Conservation (phyloP, 2,113 vertebrate genomes). For the Hyperoodon ampullatus region DNA sequence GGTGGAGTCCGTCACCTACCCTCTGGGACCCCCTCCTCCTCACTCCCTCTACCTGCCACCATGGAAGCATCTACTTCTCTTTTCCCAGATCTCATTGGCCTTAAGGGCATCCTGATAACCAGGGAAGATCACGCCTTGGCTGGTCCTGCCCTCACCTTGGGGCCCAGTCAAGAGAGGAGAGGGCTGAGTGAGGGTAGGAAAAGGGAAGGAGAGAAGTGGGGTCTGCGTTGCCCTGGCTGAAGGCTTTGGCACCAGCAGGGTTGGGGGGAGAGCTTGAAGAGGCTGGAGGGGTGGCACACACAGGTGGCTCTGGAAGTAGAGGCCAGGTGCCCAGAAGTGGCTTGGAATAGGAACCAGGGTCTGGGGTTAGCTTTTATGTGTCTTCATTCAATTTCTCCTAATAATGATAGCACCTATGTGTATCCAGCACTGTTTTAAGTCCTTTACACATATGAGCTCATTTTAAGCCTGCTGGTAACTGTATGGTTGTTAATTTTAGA, state of each 20-base stretch:
- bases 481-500: background rate
- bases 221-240: background rate
- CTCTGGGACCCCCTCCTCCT: background rate
- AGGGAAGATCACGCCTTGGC: background rate
- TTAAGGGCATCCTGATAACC: background rate
- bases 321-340: background rate
- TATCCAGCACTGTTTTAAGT: background rate
- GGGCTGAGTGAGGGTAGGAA: background rate
- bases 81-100: background rate
- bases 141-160: background rate
- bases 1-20: background rate
- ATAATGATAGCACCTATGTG: background rate
- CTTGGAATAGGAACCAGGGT: background rate
- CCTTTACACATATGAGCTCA: background rate
- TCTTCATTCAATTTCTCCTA: background rate
- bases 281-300: background rate
- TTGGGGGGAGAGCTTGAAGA: background rate
- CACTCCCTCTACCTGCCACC: background rate
- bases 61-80: conserved; percentile 27
- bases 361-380: background rate
- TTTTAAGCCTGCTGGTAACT: background rate
- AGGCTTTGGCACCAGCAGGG: background rate
- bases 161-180: background rate
- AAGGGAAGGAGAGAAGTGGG: background rate
- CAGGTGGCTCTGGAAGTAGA: background rate